Percentiles rank a stretch among this genome's conserved stretches.
Evolutionary conservation across 92 coral and sea anemone species (phyloP).

Genomic region (Porites evermanni): DNA sequence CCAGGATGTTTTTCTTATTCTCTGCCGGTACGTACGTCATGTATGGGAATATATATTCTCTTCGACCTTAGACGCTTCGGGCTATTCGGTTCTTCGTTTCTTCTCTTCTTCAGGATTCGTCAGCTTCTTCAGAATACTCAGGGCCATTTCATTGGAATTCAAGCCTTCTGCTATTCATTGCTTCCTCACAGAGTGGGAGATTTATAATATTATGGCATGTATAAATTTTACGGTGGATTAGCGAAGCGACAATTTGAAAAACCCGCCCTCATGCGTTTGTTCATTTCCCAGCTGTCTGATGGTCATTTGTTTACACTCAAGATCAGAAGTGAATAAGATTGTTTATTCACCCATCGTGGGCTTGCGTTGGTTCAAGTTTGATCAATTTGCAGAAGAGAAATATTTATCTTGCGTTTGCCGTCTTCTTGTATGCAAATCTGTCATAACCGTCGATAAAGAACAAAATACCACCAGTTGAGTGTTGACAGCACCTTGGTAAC

Average conservation of each 20-base stretch:
- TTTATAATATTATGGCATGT: not conserved
- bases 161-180: not conserved
- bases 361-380: not conserved
- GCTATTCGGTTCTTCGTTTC: too few species aligned
- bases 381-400: not conserved
- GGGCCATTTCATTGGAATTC: not conserved
- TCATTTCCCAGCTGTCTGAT: not conserved
- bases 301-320: slow-evolving; percentile 5
- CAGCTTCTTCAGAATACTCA: too few species aligned
- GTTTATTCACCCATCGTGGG: not conserved
- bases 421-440: not conserved
- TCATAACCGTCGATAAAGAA: not conserved
- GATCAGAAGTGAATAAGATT: not conserved
- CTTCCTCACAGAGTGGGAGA: not conserved
- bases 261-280: not conserved
- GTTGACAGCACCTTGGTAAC: slow-evolving; percentile 32
- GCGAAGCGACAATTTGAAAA: slow-evolving; percentile 3
- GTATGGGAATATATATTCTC: too few species aligned
- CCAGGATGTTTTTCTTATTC: not conserved
- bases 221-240: not conserved
- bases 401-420: not conserved
- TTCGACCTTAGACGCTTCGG: too few species aligned
- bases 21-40: not conserved
- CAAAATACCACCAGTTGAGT: slow-evolving; percentile 15
- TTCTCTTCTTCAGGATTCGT: too few species aligned